Base-by-base conservation (phyloP, 2,113 vertebrate genomes). In the Tringa solitaria region DNA sequence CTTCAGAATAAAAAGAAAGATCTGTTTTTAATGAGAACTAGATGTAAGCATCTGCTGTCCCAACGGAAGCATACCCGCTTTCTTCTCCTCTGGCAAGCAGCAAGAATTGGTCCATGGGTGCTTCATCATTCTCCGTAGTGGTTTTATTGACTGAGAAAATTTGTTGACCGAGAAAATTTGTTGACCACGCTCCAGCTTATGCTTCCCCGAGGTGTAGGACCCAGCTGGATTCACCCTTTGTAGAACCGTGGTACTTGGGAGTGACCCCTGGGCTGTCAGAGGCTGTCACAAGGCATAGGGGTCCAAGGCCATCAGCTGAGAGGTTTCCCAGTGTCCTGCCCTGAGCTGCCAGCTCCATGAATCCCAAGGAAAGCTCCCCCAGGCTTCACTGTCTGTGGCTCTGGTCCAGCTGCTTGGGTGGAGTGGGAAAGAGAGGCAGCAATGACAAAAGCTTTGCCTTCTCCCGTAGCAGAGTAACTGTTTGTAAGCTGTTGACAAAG, bases 71-170 rank as follows among this genome's bases (percentile, higher is more conserved):
- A 6, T 30, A 4, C 14, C 48, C 19, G 6, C 6, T 78, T 69
- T 48, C 41, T 70, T 61, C 37, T 30, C 19, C n/a, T 64, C 37
- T n/a, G 65, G 73, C 50, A 73, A 56, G 27, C 57, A 73, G 46
- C 69, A 37, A 41, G 70, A 28, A n/a, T 74, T 0, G 0, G 10
- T 74, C 56, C 3, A 0, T 32, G 0, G 0, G 8, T 51, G 22
- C 50, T 64, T 15, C 9, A 0, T 41, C 43, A 5, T 46, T 81
- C 48, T 79, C 45, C 13, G 0, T 4, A 51, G 45, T 6, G 20
- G 20, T 64, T 83, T 46, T 3, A 10, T 41, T 45, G 56, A n/a
- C 41, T 14, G 3, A 12, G 67, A 67, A 19, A 23, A 65, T 75
- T 3, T 61, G 15, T 21, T 84, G 53, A 17, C 57, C 5, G 3